Base-by-base conservation (phyloP, 2,888 invertebrate species). In the Unio pictorum region DNA sequence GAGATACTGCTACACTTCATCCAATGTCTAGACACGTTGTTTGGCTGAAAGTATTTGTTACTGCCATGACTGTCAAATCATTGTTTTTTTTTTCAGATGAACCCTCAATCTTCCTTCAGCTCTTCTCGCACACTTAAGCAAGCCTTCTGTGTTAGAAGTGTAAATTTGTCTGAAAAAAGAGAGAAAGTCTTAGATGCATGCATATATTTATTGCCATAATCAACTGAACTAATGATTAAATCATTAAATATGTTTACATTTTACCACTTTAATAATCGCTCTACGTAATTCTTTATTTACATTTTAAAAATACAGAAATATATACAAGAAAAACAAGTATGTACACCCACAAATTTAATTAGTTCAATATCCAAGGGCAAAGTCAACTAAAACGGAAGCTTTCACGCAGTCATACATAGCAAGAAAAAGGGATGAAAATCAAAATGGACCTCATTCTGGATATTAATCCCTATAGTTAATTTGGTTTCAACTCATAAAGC, bases 91-190 rank as follows among this genome's bases (percentile, higher is more conserved):
- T 11, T 17, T 11, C 64, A 56, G 30, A 30, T 3, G 55, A 26
- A 4, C 18, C 55, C 20, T 72, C 58, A 81, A 20, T 79, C 80
- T 66, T 82, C 81, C 71, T 84, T 83, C 30, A 79, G 23, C 60
- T 85, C 85, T 67, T 84, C 83, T 55, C 71, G 78, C 0, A 84
- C 82, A 26, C 76, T 71, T 62, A 76, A 68, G 61, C 81, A 82
- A 56, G 81, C 59, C 69, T 84, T 85, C 72, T 85, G 84, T 30
- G 80, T 75, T 7, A 81, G 59, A 7, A 73, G 34, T 28, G 83
- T 79, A 65, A 83, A 75, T 63, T 75, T 73, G 11, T 76, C 82
- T 82, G 81, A 55, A 74, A 61, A 61, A 69, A 56, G 61, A 34
- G 8, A 30, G 23, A 34, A 54, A 45, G 23, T 34, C 2, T 18